phyloP scores from a whole-genome alignment of 2,797 vertebrate species.

The Erethizon dorsatum region DNA sequence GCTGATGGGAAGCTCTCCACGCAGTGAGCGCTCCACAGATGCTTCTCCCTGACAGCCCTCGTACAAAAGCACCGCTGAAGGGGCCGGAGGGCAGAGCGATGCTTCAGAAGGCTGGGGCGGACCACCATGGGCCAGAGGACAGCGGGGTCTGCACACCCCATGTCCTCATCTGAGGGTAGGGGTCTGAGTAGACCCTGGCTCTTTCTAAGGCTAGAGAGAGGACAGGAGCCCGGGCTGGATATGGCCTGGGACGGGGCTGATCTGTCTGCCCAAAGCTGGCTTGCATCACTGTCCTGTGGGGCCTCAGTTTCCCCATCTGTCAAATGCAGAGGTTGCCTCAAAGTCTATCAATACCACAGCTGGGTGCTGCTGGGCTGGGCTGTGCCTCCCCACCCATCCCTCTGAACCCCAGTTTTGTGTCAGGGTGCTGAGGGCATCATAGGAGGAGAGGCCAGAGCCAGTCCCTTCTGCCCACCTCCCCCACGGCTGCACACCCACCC shows the following conservation, averaged over 20 bases:
- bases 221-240: neutral
- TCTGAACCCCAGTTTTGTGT: neutral
- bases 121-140: rapidly evolving
- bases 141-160: too few relatives aligned
- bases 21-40: rapidly evolving
- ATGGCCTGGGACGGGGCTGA: neutral
- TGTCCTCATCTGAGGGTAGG: neutral
- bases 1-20: neutral
- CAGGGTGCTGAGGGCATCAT: neutral
- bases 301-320: conserved; percentile 40
- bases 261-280: neutral
- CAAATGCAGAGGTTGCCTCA: too few relatives aligned
- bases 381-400: rapidly evolving
- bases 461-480: neutral
- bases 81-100: rapidly evolving
- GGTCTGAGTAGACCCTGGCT: neutral
- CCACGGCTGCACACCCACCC: neutral
- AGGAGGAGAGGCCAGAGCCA: neutral
- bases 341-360: neutral
- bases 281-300: neutral
- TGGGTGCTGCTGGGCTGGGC: neutral
- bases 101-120: neutral
- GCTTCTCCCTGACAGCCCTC: rapidly evolving
- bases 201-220: neutral
- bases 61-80: rapidly evolving